Conservation (phyloP, 2,888 invertebrate genomes). For the Cephus nigrinus region DNA sequence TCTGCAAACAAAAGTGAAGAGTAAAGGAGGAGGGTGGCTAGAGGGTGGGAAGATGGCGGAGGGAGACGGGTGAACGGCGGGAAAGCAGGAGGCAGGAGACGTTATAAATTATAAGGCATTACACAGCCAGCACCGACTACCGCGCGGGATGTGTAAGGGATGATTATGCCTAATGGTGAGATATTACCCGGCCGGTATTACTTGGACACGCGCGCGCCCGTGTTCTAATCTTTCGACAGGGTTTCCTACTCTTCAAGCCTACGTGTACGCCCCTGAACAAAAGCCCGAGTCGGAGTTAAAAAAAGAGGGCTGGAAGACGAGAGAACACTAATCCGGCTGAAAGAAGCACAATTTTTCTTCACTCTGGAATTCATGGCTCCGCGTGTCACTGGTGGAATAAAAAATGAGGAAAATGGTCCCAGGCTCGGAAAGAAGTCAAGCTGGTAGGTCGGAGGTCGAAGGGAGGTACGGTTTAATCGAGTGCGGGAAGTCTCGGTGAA, state of each 20-base stretch:
- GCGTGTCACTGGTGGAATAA: no score
- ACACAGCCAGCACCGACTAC: slow-evolving; percentile 45
- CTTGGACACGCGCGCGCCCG: slow-evolving; percentile 62
- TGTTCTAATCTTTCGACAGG: slow-evolving; percentile 66
- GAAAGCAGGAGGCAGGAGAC: slow-evolving; percentile 22
- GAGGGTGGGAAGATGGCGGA: slow-evolving; percentile 18
- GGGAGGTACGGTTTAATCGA: no score
- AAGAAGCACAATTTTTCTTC: slow-evolving; percentile 3
- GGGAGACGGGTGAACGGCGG: slow-evolving; percentile 11
- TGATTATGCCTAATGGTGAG: slow-evolving; percentile 67
- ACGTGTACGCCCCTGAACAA: slow-evolving; percentile 16
- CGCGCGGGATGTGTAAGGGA: slow-evolving; percentile 58
- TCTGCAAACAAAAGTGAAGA: slow-evolving; percentile 34
- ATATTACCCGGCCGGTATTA: slow-evolving; percentile 65
- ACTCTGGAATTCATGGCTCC: not conserved
- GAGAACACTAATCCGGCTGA: not conserved
- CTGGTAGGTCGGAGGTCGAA: no score
- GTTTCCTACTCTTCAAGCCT: slow-evolving; percentile 62
- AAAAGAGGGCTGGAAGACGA: not conserved
- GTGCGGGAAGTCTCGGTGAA: no score
- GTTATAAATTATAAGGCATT: slow-evolving; percentile 67
- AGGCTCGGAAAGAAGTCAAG: no score
- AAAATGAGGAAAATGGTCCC: no score
- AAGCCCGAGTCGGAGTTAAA: slow-evolving; percentile 8
- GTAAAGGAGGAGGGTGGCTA: slow-evolving; percentile 20